These are phyloP conservation scores for Spodoptera litura DNA, from an alignment of 1,140 invertebrate species.

Conservation along the genomic window DNA sequence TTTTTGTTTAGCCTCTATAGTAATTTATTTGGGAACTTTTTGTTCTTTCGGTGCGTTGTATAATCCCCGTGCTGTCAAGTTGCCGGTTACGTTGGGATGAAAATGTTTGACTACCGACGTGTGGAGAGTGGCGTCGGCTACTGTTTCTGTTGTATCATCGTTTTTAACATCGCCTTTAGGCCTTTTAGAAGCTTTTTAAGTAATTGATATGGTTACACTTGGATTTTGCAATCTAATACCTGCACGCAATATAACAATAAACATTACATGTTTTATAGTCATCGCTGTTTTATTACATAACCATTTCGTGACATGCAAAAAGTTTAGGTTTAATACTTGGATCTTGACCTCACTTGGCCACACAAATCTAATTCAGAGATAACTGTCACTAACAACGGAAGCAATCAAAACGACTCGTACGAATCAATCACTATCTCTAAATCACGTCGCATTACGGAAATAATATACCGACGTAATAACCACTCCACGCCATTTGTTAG, in stretches of 20 bases:
- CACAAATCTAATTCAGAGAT: constrained; percentile 39
- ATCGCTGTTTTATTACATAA: constrained; percentile 2
- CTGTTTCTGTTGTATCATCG: constrained; percentile 17
- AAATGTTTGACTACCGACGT: constrained; percentile 65
- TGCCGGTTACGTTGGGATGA: constrained; percentile 65
- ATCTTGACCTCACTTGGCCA: constrained; percentile 36
- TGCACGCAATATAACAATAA: neutral
- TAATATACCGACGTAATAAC: constrained; percentile 58
- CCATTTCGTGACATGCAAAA: constrained; percentile 16
- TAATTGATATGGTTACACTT: neutral
- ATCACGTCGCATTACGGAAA: constrained; percentile 48
- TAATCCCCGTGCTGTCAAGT: constrained; percentile 75
- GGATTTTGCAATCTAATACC: neutral
- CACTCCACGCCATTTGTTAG: constrained; percentile 72
- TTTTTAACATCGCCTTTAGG: neutral
- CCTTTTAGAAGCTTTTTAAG: neutral
- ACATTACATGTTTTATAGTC: constrained; percentile 1
- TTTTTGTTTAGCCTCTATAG: constrained; percentile 77
- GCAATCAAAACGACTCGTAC: constrained; percentile 39
- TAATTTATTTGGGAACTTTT: constrained; percentile 82
- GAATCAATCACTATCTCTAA: constrained; percentile 49
- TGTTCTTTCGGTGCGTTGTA: constrained; percentile 73
- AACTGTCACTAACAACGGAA: constrained; percentile 48
- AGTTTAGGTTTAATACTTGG: constrained; percentile 12
- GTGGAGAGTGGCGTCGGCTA: constrained; percentile 56